phyloP scores from a whole-genome alignment of 2,113 vertebrate genomes.

The Regulus satrapa region DNA sequence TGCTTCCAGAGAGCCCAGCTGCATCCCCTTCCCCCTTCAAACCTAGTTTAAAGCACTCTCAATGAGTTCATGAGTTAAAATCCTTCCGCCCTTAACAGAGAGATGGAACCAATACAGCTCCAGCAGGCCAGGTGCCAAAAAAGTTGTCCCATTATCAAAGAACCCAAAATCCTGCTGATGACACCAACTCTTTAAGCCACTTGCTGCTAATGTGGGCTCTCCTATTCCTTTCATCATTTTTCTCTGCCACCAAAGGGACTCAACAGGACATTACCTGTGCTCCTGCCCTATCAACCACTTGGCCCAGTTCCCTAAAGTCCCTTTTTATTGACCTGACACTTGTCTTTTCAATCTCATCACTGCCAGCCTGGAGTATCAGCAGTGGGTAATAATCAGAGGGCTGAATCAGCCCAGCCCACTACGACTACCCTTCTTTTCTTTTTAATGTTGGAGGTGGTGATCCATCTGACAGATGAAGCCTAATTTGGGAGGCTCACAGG shows the following conservation, averaged over 20 bases:
- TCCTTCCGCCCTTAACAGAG: not conserved
- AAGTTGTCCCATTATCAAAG: not conserved
- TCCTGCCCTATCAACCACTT: not conserved
- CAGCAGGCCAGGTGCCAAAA: not conserved
- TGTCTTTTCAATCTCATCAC: not conserved
- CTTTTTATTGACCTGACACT: not conserved
- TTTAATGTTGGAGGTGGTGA: not conserved
- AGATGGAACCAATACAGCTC: not conserved
- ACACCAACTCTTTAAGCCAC: not conserved
- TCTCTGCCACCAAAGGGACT: not conserved
- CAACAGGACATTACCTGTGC: not conserved
- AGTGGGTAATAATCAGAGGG: not conserved
- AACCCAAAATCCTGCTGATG: not conserved
- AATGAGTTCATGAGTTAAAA: not conserved
- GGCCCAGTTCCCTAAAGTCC: not conserved
- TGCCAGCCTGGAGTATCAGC: not conserved
- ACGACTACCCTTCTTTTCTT: not conserved
- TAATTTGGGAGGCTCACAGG: not conserved
- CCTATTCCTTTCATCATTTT: not conserved
- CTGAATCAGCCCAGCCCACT: not conserved
- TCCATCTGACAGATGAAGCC: not conserved
- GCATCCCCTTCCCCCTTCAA: not conserved
- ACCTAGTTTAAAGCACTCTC: not conserved
- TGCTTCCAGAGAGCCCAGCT: not conserved
- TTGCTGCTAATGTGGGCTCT: not conserved